Evolutionary conservation across 2,113 vertebrate genomes (phyloP).

Genomic region (Geothlypis trichas): DNA sequence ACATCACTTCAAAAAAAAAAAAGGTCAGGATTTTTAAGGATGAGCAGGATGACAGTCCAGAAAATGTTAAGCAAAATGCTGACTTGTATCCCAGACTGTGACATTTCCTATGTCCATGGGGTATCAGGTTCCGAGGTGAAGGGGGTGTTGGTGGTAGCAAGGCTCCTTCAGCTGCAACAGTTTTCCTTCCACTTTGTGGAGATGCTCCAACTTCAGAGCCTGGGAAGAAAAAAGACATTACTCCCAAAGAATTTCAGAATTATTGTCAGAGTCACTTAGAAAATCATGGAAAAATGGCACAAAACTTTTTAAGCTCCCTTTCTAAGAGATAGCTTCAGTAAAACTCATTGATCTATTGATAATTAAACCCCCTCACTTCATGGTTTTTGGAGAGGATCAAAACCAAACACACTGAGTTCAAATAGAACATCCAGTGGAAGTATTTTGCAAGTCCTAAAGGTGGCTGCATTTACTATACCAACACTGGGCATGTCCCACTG

Average conservation of each 20-base stretch:
- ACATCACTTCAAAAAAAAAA: background rate
- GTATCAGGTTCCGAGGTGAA: slow-evolving; percentile 90
- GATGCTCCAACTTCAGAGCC: slow-evolving; percentile 89
- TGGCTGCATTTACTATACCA: background rate
- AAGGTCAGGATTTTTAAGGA: background rate
- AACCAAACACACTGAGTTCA: background rate
- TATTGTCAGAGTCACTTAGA: background rate
- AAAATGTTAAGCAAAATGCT: slow-evolving; percentile 48
- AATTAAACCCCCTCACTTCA: background rate
- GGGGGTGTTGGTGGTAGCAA: slow-evolving; percentile 89
- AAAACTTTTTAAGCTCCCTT: background rate
- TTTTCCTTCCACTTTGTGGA: slow-evolving; percentile 87
- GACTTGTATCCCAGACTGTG: slow-evolving; percentile 98
- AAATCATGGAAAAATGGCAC: background rate
- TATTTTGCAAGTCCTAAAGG: background rate
- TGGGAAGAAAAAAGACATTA: slow-evolving; percentile 33
- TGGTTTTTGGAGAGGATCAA: background rate
- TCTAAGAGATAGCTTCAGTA: background rate
- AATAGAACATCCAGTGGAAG: background rate
- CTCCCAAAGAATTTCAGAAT: background rate
- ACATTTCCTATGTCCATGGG: slow-evolving; percentile 95
- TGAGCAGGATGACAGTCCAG: too few relatives aligned
- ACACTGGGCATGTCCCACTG: background rate
- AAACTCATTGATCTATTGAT: background rate
- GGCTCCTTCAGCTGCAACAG: slow-evolving; percentile 78